These are phyloP conservation scores for Fukomys damarensis DNA, from an alignment of 2,113 vertebrate genomes.

Conservation along the genomic window DNA sequence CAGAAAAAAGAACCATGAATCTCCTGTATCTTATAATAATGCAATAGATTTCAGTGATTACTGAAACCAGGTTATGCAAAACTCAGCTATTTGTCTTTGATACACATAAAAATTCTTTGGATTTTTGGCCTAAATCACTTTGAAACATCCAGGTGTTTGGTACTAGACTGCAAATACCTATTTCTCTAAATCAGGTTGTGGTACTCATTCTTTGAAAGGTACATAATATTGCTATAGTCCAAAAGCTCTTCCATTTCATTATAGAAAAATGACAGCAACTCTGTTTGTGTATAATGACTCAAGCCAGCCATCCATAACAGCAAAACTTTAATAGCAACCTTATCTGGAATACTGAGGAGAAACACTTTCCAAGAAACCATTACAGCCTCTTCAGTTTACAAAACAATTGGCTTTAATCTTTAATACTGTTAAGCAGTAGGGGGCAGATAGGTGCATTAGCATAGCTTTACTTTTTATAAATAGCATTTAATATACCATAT, in stretches of 20 bases:
- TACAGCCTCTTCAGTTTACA: slow-evolving; percentile 82
- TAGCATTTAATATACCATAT: slow-evolving; percentile 81
- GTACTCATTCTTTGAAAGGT: slow-evolving; percentile 79
- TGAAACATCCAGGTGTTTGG: slow-evolving; percentile 70
- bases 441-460: slow-evolving; percentile 86
- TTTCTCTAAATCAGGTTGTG: slow-evolving; percentile 82
- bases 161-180: slow-evolving; percentile 73
- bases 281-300: slow-evolving; percentile 85
- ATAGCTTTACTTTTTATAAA: slow-evolving; percentile 85
- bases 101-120: slow-evolving; percentile 73
- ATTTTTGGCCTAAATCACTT: slow-evolving; percentile 83
- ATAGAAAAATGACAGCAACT: slow-evolving; percentile 84
- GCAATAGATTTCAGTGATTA: slow-evolving; percentile 82
- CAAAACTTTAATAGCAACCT: slow-evolving; percentile 85
- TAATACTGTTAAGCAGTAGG: slow-evolving; percentile 86
- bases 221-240: slow-evolving; percentile 71
- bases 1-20: slow-evolving; percentile 64
- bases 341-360: slow-evolving; percentile 85
- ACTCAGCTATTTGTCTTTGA: slow-evolving; percentile 80
- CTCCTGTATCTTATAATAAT: slow-evolving; percentile 73
- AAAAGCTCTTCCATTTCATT: slow-evolving; percentile 80
- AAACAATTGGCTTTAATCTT: slow-evolving; percentile 87
- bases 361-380: slow-evolving; percentile 81
- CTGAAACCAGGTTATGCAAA: slow-evolving; percentile 78
- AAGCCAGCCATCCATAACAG: slow-evolving; percentile 82